phyloP scores from a whole-genome alignment of 2,113 vertebrate genomes.

The Thalassoma bifasciatum region DNA sequence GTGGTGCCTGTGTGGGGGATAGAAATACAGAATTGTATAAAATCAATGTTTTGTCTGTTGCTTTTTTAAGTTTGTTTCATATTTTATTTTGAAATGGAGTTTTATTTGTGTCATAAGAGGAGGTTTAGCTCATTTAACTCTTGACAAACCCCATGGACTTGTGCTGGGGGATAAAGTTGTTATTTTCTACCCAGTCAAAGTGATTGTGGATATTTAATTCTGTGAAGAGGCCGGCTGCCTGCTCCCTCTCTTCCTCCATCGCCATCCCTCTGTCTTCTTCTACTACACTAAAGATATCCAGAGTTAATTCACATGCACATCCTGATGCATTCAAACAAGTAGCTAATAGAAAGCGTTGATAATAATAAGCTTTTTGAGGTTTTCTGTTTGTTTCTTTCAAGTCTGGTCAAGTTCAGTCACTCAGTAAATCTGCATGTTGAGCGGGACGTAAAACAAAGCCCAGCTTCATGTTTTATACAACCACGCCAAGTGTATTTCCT shows the following conservation, averaged over 20 bases:
- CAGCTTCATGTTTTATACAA: slow-evolving; percentile 42
- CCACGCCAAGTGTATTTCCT: slow-evolving; percentile 23
- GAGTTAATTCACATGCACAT: slow-evolving; percentile 82
- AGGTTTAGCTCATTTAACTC: slow-evolving; percentile 66
- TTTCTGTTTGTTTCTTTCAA: slow-evolving; percentile 66
- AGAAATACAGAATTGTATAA: slow-evolving; percentile 79
- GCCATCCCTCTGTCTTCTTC: slow-evolving; percentile 62
- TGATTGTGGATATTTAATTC: slow-evolving; percentile 85
- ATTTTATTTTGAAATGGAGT: slow-evolving; percentile 69
- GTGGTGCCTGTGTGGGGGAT: slow-evolving; percentile 62
- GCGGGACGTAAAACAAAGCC: no score
- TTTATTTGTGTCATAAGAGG: slow-evolving; percentile 58
- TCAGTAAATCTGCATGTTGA: slow-evolving; percentile 75
- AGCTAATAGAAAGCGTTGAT: slow-evolving; percentile 36
- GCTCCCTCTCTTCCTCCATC: slow-evolving; percentile 68
- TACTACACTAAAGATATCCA: slow-evolving; percentile 70
- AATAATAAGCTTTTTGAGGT: slow-evolving; percentile 77
- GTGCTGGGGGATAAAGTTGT: slow-evolving; percentile 81
- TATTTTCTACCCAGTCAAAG: slow-evolving; percentile 74
- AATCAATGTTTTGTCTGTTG: slow-evolving; percentile 72
- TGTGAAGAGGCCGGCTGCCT: slow-evolving; percentile 78
- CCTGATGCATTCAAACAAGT: slow-evolving; percentile 61
- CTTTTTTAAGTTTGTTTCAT: slow-evolving; percentile 56
- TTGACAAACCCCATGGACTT: slow-evolving; percentile 90
- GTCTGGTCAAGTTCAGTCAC: slow-evolving; percentile 75